Base-by-base conservation (phyloP, 2,888 invertebrate species). In the Pimpla rufipes region DNA sequence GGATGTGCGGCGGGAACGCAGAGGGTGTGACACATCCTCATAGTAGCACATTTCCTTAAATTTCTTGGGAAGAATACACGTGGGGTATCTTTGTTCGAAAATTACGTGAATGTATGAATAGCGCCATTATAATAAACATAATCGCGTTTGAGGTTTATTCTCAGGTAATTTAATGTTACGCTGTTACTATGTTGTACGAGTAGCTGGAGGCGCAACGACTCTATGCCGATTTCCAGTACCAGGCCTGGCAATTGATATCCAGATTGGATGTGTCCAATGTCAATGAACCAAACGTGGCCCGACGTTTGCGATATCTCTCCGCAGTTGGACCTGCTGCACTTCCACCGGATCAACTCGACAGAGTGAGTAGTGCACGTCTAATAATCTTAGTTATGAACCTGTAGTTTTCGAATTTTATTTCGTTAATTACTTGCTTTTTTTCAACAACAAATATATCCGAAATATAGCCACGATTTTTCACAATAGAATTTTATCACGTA, bases 241-340 rank as follows among this genome's bases (percentile, higher is more conserved):
- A 96, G 13, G 94, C 97, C 0, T 97, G 97, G 95, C 95, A 96
- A 79, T 95, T 97, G 13, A 96, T 98, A 0, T 96, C 96, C 85
- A 95, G 95, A 86, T 95, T 97, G 18, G 96, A 97, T 4, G 94
- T 95, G 66, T 95, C 95, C 40, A 94, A 95, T 1, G 95, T 97
- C 80, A 94, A 96, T 10, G 97, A 98, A 93, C 95, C 95, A 29
- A 93, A 94, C 40, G 94, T 97, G 0, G 96, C 95, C 90, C 94
- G 98, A 75, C 97, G 98, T 91, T 94, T 98, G 52, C 94, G 96
- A 87, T 94, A 96, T 85, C 95, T 98, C 42, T 96, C 97, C 7
- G 96, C 96, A 83, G 97, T 97, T 18, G 98, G 98, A 11, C 97
- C 97, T 2, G 96, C 97, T 52, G 97, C 97, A 0, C 93, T 98